Base-by-base conservation (phyloP, 1,140 invertebrate genomes). In the Drosophila nebulosa region DNA sequence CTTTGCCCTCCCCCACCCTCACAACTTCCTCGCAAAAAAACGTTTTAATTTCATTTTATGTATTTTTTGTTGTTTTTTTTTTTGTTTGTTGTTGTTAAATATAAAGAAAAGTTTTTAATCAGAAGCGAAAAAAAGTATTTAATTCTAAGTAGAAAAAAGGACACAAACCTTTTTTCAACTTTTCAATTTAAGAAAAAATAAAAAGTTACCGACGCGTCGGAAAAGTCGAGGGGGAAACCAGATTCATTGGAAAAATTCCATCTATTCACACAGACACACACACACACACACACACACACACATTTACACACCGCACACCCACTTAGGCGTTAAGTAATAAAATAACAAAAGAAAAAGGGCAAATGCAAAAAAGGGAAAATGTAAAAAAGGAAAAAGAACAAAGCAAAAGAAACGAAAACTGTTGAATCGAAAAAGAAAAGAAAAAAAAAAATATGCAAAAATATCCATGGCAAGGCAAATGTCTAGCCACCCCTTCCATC, bases 391-490 rank as follows among this genome's bases (percentile, higher is more conserved):
- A 18, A 69, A 50, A 51, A 26, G 53, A 9, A 74, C 24, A 51
- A 73, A 16, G 53, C 46, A 59, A 27, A 60, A 58, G 3, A 70
- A 60, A 10, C 18, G 6, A 64, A 62, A 64, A 74, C 46, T 67
- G 57, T 59, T 46, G 62, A 30, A n/a, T n/a, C n/a, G n/a, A n/a
- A n/a, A n/a, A n/a, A n/a, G n/a, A n/a, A n/a, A n/a, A n/a, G n/a
- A n/a, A n/a, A n/a, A n/a, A n/a, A n/a, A n/a, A 69, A 78, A 88
- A 81, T 88, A 86, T 86, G 83, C 88, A 86, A 88, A 86, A 86
- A 86, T 86, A 86, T 88, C 83, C 83, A 86, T 84, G 62, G 58
- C 67, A 79, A 65, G 64, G 67, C 32, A 60, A 76, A 77, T 46
- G 77, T 76, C 83, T 74, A 80, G 78, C 72, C 78, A 81, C 53